A percentile compares a stretch with the other conserved stretches of the same genome.
Conservation (phyloP, 2,888 invertebrate genomes). For the Eupithecia dodoneata region DNA sequence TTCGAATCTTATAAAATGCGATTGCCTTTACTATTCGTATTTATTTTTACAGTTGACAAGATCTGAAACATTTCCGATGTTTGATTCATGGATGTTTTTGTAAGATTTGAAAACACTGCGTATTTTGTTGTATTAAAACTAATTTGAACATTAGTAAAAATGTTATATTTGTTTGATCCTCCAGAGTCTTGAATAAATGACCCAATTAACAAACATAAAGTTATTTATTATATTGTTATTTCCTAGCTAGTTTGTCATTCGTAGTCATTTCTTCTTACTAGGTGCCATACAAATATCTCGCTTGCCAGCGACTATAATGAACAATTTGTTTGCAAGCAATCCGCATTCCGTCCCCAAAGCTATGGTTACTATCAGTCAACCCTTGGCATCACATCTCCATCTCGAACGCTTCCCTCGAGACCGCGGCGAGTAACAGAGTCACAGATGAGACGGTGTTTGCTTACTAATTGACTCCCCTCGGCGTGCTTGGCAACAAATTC, state of each 20-base stretch:
- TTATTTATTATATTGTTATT: background rate
- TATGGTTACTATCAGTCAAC: background rate
- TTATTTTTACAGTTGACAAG: conserved; percentile 11
- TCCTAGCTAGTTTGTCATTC: background rate
- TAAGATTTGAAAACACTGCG: conserved; percentile 7
- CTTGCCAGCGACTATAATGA: background rate
- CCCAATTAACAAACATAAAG: background rate
- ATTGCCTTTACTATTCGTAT: conserved; percentile 10
- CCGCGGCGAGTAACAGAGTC: background rate
- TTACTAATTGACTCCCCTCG: conserved; percentile 8
- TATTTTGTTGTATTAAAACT: background rate
- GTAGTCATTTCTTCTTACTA: background rate
- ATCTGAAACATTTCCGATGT: conserved; percentile 9
- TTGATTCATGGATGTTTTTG: conserved; percentile 10
- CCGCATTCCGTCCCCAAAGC: background rate
- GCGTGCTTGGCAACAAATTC: background rate
- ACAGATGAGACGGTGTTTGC: conserved; percentile 7
- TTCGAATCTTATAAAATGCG: conserved; percentile 10
- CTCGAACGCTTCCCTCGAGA: background rate
- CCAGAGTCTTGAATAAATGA: background rate
- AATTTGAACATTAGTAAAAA: background rate
- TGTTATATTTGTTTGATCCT: background rate
- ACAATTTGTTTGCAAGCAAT: background rate
- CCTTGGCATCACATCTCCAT: background rate
- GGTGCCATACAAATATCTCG: background rate